These are phyloP conservation scores for Strigamia maritima DNA, from an alignment of 2,888 invertebrate genomes.

Conservation along the genomic window DNA sequence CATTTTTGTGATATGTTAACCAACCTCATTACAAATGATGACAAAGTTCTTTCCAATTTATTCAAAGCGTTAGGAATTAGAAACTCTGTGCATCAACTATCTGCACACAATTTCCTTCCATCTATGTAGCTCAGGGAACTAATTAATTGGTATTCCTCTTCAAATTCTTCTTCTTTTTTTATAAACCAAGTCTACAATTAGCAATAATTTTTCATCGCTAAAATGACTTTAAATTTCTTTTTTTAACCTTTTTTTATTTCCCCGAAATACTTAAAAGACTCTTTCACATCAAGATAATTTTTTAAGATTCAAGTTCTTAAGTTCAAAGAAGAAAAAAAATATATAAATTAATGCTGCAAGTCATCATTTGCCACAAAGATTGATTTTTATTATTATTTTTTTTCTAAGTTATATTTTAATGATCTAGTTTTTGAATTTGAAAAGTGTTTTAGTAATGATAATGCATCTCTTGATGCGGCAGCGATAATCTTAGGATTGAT, in stretches of 20 bases:
- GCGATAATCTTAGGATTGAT: conserved; percentile 27
- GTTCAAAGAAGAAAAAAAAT: neutral
- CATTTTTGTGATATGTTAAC: conserved; percentile 15
- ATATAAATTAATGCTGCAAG: neutral
- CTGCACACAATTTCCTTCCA: conserved; percentile 24
- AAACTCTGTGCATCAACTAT: conserved; percentile 28
- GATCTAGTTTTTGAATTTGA: neutral
- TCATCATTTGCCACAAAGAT: neutral
- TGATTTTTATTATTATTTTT: neutral
- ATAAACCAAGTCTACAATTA: conserved; percentile 12
- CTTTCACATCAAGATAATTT: neutral
- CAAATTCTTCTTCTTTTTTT: conserved; percentile 25
- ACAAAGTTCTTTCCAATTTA: conserved; percentile 30
- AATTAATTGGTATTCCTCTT: conserved; percentile 17
- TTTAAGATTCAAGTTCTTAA: neutral
- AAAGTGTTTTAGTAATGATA: conserved; percentile 18
- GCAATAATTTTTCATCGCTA: conserved; percentile 32
- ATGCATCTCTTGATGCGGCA: neutral
- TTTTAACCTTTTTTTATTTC: neutral
- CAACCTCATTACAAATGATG: conserved; percentile 32
- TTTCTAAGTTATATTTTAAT: neutral
- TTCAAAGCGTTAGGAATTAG: conserved; percentile 30
- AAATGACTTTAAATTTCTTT: conserved; percentile 3
- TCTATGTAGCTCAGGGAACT: conserved; percentile 22
- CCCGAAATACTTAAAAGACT: neutral